These are phyloP conservation scores for Pangasius djambal DNA, from an alignment of 2,797 vertebrate genomes.

Conservation along the genomic window DNA sequence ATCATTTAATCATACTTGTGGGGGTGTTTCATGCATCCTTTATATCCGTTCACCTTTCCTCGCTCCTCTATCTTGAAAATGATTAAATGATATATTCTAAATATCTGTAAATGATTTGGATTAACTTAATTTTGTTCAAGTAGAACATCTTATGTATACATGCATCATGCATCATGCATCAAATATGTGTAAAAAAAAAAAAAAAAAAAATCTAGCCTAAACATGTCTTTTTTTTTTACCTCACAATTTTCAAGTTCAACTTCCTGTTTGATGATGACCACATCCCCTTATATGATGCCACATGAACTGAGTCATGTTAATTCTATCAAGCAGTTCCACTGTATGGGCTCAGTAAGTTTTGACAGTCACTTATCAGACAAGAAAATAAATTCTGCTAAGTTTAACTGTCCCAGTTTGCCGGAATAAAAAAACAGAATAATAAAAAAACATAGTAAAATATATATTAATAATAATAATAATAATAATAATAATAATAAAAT, in stretches of 20 bases:
- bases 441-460: no score
- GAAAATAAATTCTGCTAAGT: no score
- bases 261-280: neutral
- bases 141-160: neutral
- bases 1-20: neutral
- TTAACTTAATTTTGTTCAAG: neutral
- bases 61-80: neutral
- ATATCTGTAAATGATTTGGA: neutral
- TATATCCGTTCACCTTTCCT: neutral
- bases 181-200: neutral
- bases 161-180: no score
- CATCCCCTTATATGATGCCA: neutral
- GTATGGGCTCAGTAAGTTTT: no score
- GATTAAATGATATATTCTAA: neutral
- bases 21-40: neutral
- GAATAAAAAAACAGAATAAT: no score
- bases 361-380: no score
- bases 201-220: neutral
- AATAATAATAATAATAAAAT: no score
- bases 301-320: no score
- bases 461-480: no score
- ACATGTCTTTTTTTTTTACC: no score
- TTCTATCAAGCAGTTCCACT: no score
- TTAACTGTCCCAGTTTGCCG: no score
- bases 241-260: neutral